Evolutionary conservation across 2,797 vertebrate species (phyloP).

Genomic region (Myotis daubentonii): DNA sequence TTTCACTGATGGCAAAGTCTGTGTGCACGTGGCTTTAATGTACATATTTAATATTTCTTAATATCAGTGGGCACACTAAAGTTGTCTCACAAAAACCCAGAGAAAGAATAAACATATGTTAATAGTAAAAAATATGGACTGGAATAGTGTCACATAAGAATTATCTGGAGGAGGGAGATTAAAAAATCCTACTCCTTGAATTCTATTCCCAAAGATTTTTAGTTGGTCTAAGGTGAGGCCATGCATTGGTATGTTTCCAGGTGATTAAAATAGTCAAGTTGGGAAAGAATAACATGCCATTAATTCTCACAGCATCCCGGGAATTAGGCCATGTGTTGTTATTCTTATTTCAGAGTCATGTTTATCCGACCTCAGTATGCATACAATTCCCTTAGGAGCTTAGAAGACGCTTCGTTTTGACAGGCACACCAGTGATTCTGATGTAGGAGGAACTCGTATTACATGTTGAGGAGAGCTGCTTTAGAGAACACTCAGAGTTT

Average conservation of each 20-base stretch:
- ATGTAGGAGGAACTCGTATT: neutral
- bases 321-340: neutral
- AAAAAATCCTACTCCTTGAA: neutral
- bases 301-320: constrained; percentile 11
- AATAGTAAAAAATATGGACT: neutral
- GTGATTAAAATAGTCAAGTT: neutral
- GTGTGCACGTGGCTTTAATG: constrained; percentile 5
- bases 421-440: neutral
- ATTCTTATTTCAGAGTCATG: neutral
- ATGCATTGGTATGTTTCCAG: neutral
- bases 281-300: neutral
- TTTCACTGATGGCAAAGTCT: constrained; percentile 13
- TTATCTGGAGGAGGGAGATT: neutral
- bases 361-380: neutral
- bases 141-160: neutral
- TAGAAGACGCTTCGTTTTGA: constrained; percentile 2
- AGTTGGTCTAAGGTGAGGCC: neutral
- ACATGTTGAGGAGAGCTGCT: neutral
- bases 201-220: neutral
- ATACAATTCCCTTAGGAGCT: neutral
- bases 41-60: constrained; percentile 24
- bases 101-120: neutral
- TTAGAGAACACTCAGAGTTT: neutral
- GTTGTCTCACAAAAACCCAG: neutral
- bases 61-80: neutral